phyloP scores from a whole-genome alignment of 1,140 invertebrate species.

The Lordiphosa clarofinis region DNA sequence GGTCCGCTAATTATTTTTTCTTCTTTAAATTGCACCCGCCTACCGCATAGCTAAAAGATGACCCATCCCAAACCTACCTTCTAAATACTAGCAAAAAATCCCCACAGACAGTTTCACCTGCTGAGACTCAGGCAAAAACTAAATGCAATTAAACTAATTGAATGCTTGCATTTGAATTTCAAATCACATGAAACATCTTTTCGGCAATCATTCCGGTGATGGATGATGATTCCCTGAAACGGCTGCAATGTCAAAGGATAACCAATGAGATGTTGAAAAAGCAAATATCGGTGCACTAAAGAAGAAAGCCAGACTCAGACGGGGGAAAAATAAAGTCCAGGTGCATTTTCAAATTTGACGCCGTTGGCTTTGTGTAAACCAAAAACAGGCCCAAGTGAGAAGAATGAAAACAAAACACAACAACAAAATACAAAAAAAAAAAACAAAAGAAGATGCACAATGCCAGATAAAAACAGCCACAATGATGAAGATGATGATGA shows the following conservation, averaged over 20 bases:
- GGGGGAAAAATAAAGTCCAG: slow-evolving; percentile 56
- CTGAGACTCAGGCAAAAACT: slow-evolving; percentile 21
- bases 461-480: slow-evolving; percentile 62
- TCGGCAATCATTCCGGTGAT: slow-evolving; percentile 71
- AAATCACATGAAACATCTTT: slow-evolving; percentile 72
- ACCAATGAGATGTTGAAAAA: slow-evolving; percentile 52
- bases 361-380: slow-evolving; percentile 62
- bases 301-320: slow-evolving; percentile 51
- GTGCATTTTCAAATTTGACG: slow-evolving; percentile 78
- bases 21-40: slow-evolving; percentile 18
- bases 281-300: slow-evolving; percentile 54
- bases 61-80: neutral
- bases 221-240: slow-evolving; percentile 64
- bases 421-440: slow-evolving; percentile 14
- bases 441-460: slow-evolving; percentile 69
- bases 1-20: slow-evolving; percentile 20
- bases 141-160: slow-evolving; percentile 74
- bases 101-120: slow-evolving; percentile 48
- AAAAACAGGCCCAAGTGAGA: slow-evolving; percentile 53
- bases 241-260: slow-evolving; percentile 75
- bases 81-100: slow-evolving; percentile 24
- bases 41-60: slow-evolving; percentile 3
- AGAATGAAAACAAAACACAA: slow-evolving; percentile 49
- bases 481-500: slow-evolving; percentile 47
- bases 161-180: slow-evolving; percentile 66